Evolutionary conservation across 2,113 vertebrate genomes (phyloP), one percentile per base, ranked within the genome.

Genomic region (Epinephelus moara): DNA sequence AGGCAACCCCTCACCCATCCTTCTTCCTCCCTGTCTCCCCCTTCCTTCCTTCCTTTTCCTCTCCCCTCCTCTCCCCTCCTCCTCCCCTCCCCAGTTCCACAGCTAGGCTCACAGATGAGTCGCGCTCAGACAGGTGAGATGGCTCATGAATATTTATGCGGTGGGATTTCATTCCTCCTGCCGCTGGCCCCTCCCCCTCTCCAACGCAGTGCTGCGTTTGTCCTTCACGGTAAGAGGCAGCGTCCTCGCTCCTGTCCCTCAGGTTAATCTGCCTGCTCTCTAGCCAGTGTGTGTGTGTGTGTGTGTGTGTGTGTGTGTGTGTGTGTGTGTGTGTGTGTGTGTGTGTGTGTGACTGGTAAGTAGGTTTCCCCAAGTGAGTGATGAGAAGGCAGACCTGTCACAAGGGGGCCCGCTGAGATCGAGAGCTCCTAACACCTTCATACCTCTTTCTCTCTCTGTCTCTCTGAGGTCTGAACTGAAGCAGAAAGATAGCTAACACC

Each of bases 101-200:
- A 75, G 88, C 87, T 50, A 87, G 82, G 86, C 93, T 90, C 86
- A 77, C 88, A 92, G 92, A 94, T 93, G 92, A 94, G 92, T 92
- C 71, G 87, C 70, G 88, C 91, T 93, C 93, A 95, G 94, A 95
- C 94, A 94, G 94, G 94, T 95, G 94, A 95, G 92, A 93, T 94
- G 92, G 90, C 89, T 93, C 88, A 94, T 95, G 89, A 95, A 95
- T 95, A 95, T 94, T 93, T 90, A 95, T 94, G 91, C 2, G 0
- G 19, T 90, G 94, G 94, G 94, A 94, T 94, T 94, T 94, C 86
- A 92, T 93, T 91, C 81, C 89, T 90, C 81, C 79, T 80, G 87
- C 89, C 69, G 40, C 85, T 91, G 89, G 90, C 92, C 92, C 93
- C 89, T 88, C 93, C 93, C 91, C 90, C 89, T 88, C 81, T 76